Conservation (phyloP, 23 tunicate species). For the Trididemnum miniatum region DNA sequence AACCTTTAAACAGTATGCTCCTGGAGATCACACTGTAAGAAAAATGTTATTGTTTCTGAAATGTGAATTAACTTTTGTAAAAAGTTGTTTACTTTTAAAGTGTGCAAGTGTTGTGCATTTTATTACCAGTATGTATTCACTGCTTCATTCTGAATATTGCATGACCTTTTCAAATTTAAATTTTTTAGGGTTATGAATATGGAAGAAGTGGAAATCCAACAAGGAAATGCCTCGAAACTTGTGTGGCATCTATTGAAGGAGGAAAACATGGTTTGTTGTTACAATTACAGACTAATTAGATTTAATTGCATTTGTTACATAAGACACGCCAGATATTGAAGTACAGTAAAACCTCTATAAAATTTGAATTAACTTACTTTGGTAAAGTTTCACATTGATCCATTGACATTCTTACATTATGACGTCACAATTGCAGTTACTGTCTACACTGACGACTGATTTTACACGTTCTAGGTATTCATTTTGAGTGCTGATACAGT, state of each 20-base stretch:
- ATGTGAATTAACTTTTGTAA: background rate
- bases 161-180: background rate
- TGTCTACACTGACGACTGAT: no score
- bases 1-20: conserved; percentile 82
- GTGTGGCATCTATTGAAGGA: conserved; percentile 93
- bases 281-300: no score
- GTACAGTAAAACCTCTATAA: no score
- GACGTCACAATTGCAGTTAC: no score
- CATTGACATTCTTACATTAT: no score
- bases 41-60: background rate
- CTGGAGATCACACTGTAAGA: conserved; percentile 80
- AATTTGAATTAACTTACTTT: no score
- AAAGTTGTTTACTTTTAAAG: background rate
- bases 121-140: background rate
- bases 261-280: conserved; percentile 74
- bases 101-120: background rate
- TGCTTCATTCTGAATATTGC: background rate
- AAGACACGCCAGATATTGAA: no score
- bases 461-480: no score
- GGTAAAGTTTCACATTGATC: no score
- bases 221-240: conserved; percentile 76
- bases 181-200: conserved; percentile 86
- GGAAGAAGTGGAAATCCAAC: conserved; percentile 97
- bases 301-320: no score
- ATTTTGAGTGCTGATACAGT: no score